Conservation (phyloP, 23 tunicate species). For the Clavelina lepadiformis region DNA sequence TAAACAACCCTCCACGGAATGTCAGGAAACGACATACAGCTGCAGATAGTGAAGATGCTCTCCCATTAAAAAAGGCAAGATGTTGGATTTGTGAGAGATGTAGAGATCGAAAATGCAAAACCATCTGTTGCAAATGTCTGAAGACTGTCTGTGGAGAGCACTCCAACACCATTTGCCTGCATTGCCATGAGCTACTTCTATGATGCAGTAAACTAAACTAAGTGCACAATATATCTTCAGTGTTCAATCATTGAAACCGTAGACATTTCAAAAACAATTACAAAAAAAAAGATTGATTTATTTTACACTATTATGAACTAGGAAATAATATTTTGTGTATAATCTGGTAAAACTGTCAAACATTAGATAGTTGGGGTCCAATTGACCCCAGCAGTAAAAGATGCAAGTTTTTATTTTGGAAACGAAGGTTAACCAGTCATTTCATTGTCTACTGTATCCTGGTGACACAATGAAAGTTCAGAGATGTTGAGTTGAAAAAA, state of each 20-base stretch:
- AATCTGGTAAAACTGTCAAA: neutral
- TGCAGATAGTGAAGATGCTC: slow-evolving; percentile 12
- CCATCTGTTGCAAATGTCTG: slow-evolving; percentile 11
- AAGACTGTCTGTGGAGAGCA: slow-evolving; percentile 15
- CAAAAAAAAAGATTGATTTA: neutral
- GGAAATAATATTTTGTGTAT: neutral
- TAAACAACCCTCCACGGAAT: slow-evolving; percentile 6
- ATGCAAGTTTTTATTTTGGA: neutral
- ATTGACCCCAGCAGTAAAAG: neutral
- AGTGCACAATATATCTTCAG: neutral
- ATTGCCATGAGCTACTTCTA: neutral
- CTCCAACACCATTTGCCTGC: slow-evolving; percentile 8
- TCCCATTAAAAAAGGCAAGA: slow-evolving; percentile 9
- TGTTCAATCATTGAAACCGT: neutral
- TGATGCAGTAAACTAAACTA: slow-evolving; percentile 1
- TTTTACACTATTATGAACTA: neutral
- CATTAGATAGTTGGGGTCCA: no score
- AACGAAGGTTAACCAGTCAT: no score
- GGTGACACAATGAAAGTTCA: no score
- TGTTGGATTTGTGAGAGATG: slow-evolving; percentile 10
- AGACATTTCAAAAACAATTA: neutral
- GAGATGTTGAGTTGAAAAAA: no score
- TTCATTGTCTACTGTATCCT: no score
- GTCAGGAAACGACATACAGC: slow-evolving; percentile 5
- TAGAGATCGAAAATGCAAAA: slow-evolving; percentile 10